Evolutionary conservation across 2,113 vertebrate species (phyloP).

Genomic region (Ceratotherium simum): DNA sequence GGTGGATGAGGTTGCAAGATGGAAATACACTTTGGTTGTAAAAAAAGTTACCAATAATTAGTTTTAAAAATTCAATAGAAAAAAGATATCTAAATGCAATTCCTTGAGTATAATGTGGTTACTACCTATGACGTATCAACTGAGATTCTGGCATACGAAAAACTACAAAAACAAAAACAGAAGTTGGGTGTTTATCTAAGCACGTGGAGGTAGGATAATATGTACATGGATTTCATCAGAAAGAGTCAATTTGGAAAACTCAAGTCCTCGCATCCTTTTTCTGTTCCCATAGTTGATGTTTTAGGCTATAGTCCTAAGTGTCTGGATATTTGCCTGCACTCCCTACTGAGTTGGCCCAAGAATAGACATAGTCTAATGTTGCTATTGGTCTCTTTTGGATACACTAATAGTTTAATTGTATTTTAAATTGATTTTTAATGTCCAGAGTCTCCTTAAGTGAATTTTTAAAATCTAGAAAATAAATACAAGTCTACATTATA

Average conservation of each 20-base stretch:
- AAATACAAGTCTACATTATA: slow-evolving; percentile 76
- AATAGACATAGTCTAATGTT: slow-evolving; percentile 72
- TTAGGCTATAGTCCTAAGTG: slow-evolving; percentile 59
- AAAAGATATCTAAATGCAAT: slow-evolving; percentile 76
- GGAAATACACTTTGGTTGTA: neutral
- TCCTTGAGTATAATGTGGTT: neutral
- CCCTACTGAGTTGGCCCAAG: slow-evolving; percentile 73
- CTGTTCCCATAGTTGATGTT: slow-evolving; percentile 45
- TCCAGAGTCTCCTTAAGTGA: slow-evolving; percentile 67
- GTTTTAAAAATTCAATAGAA: slow-evolving; percentile 72
- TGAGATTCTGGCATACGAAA: neutral
- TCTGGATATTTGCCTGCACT: slow-evolving; percentile 71
- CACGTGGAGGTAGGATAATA: neutral
- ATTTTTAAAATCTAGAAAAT: slow-evolving; percentile 77
- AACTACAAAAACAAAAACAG: neutral
- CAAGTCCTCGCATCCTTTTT: neutral
- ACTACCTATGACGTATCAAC: neutral
- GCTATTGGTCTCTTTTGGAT: slow-evolving; percentile 75
- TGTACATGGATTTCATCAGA: neutral
- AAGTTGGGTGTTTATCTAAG: neutral
- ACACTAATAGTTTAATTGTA: slow-evolving; percentile 80
- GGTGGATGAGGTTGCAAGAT: neutral
- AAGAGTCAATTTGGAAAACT: slow-evolving; percentile 36
- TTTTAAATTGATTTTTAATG: slow-evolving; percentile 82
- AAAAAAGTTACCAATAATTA: slow-evolving; percentile 75